Percentiles rank a stretch among this genome's conserved stretches.
These are phyloP conservation scores for Agelaius tricolor DNA, from an alignment of 2,113 vertebrate genomes.

Conservation along the genomic window DNA sequence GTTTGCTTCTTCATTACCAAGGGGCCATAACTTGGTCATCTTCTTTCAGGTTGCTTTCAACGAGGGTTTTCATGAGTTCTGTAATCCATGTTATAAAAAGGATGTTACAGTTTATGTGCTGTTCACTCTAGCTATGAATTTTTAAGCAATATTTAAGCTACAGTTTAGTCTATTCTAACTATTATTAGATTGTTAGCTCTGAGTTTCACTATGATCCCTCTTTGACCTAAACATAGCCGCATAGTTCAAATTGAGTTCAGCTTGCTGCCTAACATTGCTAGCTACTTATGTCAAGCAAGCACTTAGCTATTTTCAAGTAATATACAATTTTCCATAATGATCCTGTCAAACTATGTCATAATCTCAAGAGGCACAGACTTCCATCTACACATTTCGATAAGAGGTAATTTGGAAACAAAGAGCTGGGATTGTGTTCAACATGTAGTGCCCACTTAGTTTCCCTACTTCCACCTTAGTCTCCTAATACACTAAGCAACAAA, in stretches of 20 bases:
- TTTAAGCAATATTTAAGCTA: not conserved
- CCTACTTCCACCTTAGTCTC: not conserved
- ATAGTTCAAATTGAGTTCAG: not conserved
- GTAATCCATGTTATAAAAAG: not conserved
- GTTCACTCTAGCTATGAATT: not conserved
- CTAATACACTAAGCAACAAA: not conserved
- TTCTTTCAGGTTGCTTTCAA: not conserved
- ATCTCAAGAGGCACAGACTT: not conserved
- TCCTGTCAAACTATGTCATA: not conserved
- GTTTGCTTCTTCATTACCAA: not conserved
- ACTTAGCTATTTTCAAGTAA: not conserved
- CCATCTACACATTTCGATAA: not conserved
- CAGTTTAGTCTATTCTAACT: not conserved
- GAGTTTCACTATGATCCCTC: not conserved
- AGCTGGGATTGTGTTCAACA: not conserved
- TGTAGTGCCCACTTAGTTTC: not conserved
- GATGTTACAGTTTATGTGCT: not conserved
- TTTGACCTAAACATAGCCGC: not conserved
- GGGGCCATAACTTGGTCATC: fast-evolving
- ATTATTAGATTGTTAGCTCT: not conserved
- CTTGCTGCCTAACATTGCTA: not conserved
- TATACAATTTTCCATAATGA: not conserved
- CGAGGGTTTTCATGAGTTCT: not conserved
- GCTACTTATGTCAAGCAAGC: not conserved
- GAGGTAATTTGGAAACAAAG: not conserved